Base-by-base conservation (phyloP, 1,140 invertebrate species). In the Drosophila insularis region DNA sequence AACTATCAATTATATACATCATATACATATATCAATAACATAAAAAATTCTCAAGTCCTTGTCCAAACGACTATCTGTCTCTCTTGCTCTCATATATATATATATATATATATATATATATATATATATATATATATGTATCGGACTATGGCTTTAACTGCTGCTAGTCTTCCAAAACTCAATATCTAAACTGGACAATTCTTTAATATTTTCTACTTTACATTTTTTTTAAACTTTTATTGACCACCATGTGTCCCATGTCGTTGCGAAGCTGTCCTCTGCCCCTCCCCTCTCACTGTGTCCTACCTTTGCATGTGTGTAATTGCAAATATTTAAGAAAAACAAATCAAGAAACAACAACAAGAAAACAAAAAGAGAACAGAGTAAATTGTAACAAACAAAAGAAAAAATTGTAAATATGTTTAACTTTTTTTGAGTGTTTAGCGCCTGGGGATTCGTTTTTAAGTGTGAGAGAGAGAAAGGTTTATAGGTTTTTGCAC, bases 71-170 rank as follows among this genome's bases (percentile, higher is more conserved):
- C 43, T 46, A 17, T 19, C 43, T 6, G 4, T 50, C 43, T 50
- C 43, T 74, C 74, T 8, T 11, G 63, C 72, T 67, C 63, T 74
- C 63, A 67, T 56, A 74, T 74, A 75, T 75, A 66, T 65, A 43
- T 63, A 69, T 39, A 39, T 23, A 78, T 50, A 58, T 46, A 35
- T 35, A 39, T 27, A 10, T 46, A 23, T 50, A 35, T 53, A 23
- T 56, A 63, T 54, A 14, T 14, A 27, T 27, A 14, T 14, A 27
- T 27, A 4, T n/a, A 7, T 7, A 3, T 46, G 14, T 17, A 14
- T 19, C 8, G 11, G 43, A 19, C 43, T 54, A 50, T 75, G 39
- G 35, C 63, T 71, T 56, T 43, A 71, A 21, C 60, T 46, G 60
- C 70, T 65, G 63, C 64, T 63, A 50, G 71, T 74, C 71, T 74